Percentiles rank a stretch among this genome's conserved stretches.
phyloP scores from a whole-genome alignment of 2,888 invertebrate genomes.

The Orthonevra nobilis region DNA sequence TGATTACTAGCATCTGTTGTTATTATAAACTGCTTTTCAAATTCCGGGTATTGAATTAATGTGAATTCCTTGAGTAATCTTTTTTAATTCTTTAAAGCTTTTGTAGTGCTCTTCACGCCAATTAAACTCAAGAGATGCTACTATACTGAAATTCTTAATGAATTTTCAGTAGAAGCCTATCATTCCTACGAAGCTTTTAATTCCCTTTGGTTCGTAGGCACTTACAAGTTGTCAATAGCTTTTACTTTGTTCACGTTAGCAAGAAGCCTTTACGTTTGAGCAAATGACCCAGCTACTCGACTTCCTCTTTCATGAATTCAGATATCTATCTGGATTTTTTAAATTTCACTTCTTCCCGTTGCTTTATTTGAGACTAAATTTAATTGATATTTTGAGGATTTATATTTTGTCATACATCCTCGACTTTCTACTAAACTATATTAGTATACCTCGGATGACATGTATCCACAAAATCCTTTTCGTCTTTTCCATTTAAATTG shows the following conservation, averaged over 20 bases:
- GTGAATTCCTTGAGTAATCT: conserved; percentile 20
- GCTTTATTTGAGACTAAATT: neutral
- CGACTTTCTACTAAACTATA: conserved; percentile 2
- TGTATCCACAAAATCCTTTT: too few relatives aligned
- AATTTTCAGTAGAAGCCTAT: conserved; percentile 49
- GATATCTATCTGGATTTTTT: conserved; percentile 54
- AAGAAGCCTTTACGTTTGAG: conserved; percentile 72
- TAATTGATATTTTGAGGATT: neutral
- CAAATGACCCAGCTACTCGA: conserved; percentile 71
- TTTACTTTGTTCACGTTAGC: conserved; percentile 72
- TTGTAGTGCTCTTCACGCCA: conserved; percentile 26
- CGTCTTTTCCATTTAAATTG: too few relatives aligned
- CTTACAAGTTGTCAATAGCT: conserved; percentile 7
- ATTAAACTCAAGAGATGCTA: conserved; percentile 42
- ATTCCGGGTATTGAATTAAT: conserved; percentile 15
- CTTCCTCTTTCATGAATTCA: conserved; percentile 11
- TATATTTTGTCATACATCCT: conserved; percentile 7
- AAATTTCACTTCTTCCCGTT: conserved; percentile 9
- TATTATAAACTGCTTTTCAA: conserved; percentile 6
- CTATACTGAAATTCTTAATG: conserved; percentile 42
- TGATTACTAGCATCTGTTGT: conserved; percentile 21
- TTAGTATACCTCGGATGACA: too few relatives aligned
- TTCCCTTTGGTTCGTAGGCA: conserved; percentile 13
- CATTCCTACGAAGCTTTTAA: conserved; percentile 49
- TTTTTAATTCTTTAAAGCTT: conserved; percentile 39